phyloP scores from a whole-genome alignment of 2,888 invertebrate species.

The Sussaba pulchella region DNA sequence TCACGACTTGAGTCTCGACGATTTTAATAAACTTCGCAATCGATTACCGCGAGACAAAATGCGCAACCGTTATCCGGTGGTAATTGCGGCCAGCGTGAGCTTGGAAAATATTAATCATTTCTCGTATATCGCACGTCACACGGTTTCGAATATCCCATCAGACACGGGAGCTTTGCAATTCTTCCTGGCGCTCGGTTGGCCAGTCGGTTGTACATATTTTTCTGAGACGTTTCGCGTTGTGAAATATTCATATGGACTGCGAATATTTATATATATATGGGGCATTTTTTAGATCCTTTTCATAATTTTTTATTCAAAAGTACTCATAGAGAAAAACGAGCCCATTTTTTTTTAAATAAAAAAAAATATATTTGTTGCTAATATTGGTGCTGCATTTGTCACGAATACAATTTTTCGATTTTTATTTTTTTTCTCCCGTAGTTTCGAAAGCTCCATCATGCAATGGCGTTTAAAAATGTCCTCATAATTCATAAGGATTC shows the following conservation, averaged over 20 bases:
- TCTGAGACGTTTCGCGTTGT: conserved; percentile 9
- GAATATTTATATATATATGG: too few species aligned
- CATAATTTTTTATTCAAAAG: too few species aligned
- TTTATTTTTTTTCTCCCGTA: too few species aligned
- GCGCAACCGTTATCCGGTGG: conserved; percentile 5
- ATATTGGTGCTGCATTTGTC: too few species aligned
- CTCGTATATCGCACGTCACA: not conserved
- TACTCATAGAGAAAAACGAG: too few species aligned
- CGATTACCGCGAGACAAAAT: not conserved
- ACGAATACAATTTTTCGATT: too few species aligned
- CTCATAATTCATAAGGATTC: too few species aligned
- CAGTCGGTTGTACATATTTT: conserved; percentile 21
- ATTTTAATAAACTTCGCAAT: conserved; percentile 35
- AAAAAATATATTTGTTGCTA: too few species aligned
- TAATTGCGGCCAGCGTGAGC: not conserved
- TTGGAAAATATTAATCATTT: not conserved
- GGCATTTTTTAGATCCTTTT: too few species aligned
- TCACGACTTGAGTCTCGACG: conserved; percentile 16
- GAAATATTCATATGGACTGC: conserved; percentile 43
- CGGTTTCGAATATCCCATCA: conserved; percentile 10
- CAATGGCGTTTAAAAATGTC: too few species aligned
- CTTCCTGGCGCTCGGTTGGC: not conserved
- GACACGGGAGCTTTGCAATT: conserved; percentile 4
- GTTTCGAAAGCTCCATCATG: too few species aligned
- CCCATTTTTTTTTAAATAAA: too few species aligned